These are phyloP conservation scores for Nemotelus nigrinus DNA, from an alignment of 2,888 invertebrate genomes.

Conservation along the genomic window DNA sequence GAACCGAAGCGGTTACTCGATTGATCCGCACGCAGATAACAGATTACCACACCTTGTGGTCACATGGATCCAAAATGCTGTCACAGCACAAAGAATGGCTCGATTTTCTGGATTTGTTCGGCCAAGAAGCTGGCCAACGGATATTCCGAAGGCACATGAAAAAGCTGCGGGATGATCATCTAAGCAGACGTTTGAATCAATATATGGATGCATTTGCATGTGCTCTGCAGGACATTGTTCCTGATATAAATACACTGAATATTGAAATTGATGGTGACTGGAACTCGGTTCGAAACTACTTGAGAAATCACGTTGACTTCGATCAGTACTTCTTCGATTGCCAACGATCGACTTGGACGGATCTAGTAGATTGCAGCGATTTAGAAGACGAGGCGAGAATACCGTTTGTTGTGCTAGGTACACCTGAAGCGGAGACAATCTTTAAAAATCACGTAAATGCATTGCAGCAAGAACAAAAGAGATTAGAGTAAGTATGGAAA, in stretches of 20 bases:
- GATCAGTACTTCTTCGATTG: conserved; percentile 90
- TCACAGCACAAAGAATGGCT: conserved; percentile 89
- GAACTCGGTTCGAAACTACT: conserved; percentile 84
- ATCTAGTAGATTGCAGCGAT: conserved; percentile 72
- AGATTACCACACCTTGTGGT: conserved; percentile 87
- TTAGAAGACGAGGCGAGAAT: conserved; percentile 77
- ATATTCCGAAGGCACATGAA: conserved; percentile 82
- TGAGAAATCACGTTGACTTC: conserved; percentile 93
- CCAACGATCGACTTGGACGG: conserved; percentile 81
- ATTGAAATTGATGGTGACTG: conserved; percentile 78
- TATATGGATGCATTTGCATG: conserved; percentile 82
- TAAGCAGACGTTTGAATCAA: conserved; percentile 78
- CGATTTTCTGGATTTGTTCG: conserved; percentile 89
- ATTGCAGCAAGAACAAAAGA: conserved; percentile 90
- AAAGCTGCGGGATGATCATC: conserved; percentile 82
- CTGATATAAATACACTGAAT: conserved; percentile 76
- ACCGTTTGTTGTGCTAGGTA: conserved; percentile 91
- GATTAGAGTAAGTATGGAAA: conserved; percentile 80
- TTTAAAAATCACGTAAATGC: conserved; percentile 92
- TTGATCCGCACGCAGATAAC: conserved; percentile 86
- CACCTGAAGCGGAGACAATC: conserved; percentile 90
- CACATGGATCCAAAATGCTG: conserved; percentile 84
- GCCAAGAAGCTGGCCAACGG: conserved; percentile 82
- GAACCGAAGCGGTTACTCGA: conserved; percentile 89
- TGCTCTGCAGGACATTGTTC: conserved; percentile 80